A percentile compares a stretch with the other conserved stretches of the same genome.
Conservation (phyloP, 2,797 vertebrate species). For the Kryptopterus vitreolus region DNA sequence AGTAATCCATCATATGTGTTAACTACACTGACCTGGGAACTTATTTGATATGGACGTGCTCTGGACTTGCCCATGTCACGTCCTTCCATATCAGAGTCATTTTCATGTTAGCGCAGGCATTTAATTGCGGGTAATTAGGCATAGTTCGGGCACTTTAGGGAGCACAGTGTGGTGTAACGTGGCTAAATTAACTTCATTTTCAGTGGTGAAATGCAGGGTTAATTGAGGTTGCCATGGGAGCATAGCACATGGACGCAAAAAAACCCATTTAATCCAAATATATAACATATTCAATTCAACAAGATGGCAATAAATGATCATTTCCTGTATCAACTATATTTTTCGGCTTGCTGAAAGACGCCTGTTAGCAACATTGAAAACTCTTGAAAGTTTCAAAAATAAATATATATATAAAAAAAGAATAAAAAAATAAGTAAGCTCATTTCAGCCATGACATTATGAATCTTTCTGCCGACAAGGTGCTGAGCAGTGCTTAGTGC, state of each 20-base stretch:
- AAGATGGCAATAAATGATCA: background rate
- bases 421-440: background rate
- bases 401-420: no score
- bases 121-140: slow-evolving; percentile 84
- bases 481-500: slow-evolving; percentile 12
- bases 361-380: background rate
- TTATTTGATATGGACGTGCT: slow-evolving; percentile 33
- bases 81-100: slow-evolving; percentile 78
- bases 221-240: slow-evolving; percentile 63
- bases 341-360: background rate
- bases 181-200: slow-evolving; percentile 78
- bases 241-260: slow-evolving; percentile 57
- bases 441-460: background rate
- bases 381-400: background rate
- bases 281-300: background rate
- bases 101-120: slow-evolving; percentile 78
- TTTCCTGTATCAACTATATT: background rate
- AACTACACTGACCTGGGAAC: background rate
- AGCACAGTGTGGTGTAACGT: slow-evolving; percentile 68
- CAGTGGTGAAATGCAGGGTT: slow-evolving; percentile 82
- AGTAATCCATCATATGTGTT: background rate
- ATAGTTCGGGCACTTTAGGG: slow-evolving; percentile 69
- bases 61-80: slow-evolving; percentile 66
- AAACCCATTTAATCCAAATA: slow-evolving; percentile 56
- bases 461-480: slow-evolving; percentile 15